Evolutionary conservation across 2,888 invertebrate species (phyloP).

Genomic region (Pseudococcus longispinus): DNA sequence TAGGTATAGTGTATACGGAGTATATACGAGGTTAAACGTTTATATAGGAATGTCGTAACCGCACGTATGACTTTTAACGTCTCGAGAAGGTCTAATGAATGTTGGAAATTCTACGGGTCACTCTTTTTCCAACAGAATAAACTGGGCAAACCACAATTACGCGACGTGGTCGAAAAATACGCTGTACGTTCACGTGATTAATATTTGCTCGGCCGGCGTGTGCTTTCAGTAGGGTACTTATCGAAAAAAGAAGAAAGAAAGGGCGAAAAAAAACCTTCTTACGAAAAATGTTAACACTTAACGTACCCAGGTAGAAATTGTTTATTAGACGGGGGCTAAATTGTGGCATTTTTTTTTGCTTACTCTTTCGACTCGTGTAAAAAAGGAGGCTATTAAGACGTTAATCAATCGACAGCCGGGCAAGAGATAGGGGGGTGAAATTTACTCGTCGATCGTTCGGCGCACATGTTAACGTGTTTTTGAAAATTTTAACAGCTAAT

Average conservation of each 20-base stretch:
- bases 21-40: constrained; percentile 20
- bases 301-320: background rate
- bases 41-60: constrained; percentile 36
- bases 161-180: constrained; percentile 43
- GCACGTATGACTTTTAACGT: constrained; percentile 45
- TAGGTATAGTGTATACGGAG: background rate
- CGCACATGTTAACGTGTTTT: constrained; percentile 3
- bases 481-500: constrained; percentile 24
- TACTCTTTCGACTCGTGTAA: background rate
- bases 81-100: constrained; percentile 44
- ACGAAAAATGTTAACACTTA: background rate
- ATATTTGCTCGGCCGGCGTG: background rate
- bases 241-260: background rate
- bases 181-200: constrained; percentile 33
- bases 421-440: background rate
- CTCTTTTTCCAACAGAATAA: constrained; percentile 43
- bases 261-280: background rate
- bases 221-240: background rate
- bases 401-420: background rate
- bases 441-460: background rate
- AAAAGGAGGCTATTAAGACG: background rate
- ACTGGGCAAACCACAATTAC: constrained; percentile 40
- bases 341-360: background rate
- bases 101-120: constrained; percentile 28
- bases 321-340: background rate